A percentile compares a stretch with the other conserved stretches of the same genome.
phyloP scores from a whole-genome alignment of 2,888 invertebrate genomes.

The Macrosiphum euphorbiae region DNA sequence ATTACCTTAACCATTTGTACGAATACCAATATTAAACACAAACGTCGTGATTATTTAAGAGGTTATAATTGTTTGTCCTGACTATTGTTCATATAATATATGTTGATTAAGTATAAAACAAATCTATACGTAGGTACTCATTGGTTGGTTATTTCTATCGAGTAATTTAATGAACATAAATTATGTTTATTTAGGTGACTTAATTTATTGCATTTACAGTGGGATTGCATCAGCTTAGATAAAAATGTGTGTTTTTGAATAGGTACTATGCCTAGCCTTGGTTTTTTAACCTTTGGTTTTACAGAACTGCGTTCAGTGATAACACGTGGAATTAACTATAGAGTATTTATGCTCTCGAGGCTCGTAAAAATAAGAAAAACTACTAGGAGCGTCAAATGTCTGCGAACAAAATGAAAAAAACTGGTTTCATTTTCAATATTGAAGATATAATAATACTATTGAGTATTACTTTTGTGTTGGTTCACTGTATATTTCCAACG shows the following conservation, averaged over 20 bases:
- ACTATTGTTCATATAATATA: slow-evolving; percentile 1
- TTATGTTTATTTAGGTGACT: slow-evolving; percentile 48
- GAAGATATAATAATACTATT: slow-evolving; percentile 31
- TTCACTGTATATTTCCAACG: background rate
- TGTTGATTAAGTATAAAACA: slow-evolving; percentile 3
- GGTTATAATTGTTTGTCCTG: slow-evolving; percentile 40
- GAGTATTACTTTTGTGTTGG: slow-evolving; percentile 2
- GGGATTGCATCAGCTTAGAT: slow-evolving; percentile 32
- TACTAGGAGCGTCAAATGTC: slow-evolving; percentile 28
- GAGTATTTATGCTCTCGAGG: slow-evolving; percentile 41
- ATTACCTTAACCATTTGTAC: background rate
- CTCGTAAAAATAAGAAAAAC: background rate
- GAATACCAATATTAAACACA: slow-evolving; percentile 26
- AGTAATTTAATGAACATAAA: slow-evolving; percentile 26
- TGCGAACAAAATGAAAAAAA: background rate
- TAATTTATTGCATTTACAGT: slow-evolving; percentile 17
- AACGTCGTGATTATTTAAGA: background rate
- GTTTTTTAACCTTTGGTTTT: slow-evolving; percentile 14
- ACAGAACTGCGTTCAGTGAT: slow-evolving; percentile 19
- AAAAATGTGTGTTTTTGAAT: slow-evolving; percentile 2
- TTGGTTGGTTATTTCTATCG: slow-evolving; percentile 15
- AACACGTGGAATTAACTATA: slow-evolving; percentile 35
- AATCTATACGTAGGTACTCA: background rate
- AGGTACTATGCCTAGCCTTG: background rate
- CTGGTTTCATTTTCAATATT: slow-evolving; percentile 39